Conservation (phyloP, 2,888 invertebrate genomes). For the Scaptomyza tumidula region DNA sequence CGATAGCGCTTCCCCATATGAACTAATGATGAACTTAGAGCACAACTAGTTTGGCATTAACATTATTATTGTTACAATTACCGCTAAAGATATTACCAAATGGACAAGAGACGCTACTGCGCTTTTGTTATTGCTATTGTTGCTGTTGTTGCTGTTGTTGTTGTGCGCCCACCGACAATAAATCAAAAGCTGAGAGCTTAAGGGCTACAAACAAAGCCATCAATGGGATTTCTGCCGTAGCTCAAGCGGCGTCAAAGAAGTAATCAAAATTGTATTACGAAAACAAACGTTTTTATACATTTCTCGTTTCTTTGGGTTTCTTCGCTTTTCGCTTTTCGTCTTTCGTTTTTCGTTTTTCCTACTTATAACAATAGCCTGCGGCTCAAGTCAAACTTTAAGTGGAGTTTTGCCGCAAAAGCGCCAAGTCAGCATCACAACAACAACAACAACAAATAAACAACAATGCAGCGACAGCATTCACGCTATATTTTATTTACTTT, state of each 20-base stretch:
- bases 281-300: conserved; percentile 78
- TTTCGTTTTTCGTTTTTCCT: conserved; percentile 25
- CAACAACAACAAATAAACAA: conserved; percentile 25
- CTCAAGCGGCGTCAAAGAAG: conserved; percentile 70
- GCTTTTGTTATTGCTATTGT: conserved; percentile 33
- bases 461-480: conserved; percentile 63
- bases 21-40: conserved; percentile 36
- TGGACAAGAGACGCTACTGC: conserved; percentile 43
- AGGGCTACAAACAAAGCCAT: conserved; percentile 62
- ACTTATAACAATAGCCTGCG: conserved; percentile 54
- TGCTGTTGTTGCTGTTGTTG: conserved; percentile 32
- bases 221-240: conserved; percentile 52
- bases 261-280: conserved; percentile 80
- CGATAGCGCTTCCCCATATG: conserved; percentile 42
- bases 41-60: conserved; percentile 34
- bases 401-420: conserved; percentile 55
- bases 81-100: conserved; percentile 63
- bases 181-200: conserved; percentile 58
- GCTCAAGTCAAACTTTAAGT: conserved; percentile 43
- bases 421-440: conserved; percentile 59
- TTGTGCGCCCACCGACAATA: conserved; percentile 52
- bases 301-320: conserved; percentile 41
- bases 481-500: conserved; percentile 75
- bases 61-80: conserved; percentile 68
- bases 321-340: conserved; percentile 18